Conservation (phyloP, 1,140 invertebrate species). For the Yoshiicerus persimilis region DNA sequence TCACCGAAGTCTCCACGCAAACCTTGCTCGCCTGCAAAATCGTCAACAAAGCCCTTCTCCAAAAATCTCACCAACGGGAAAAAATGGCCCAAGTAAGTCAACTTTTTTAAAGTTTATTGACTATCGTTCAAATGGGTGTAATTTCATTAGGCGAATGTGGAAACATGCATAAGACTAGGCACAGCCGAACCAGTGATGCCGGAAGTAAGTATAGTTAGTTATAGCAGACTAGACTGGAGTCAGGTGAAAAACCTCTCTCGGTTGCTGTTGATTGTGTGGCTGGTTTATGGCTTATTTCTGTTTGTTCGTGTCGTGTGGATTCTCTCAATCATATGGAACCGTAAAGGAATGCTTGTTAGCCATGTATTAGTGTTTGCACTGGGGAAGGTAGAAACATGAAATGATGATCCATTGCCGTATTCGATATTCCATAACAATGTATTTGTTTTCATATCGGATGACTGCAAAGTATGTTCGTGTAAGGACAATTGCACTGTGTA, state of each 20-base stretch:
- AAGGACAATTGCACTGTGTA: background rate
- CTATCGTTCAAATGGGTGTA: background rate
- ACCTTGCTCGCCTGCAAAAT: slow-evolving; percentile 72
- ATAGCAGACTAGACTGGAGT: background rate
- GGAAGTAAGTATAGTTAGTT: background rate
- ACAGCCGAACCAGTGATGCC: background rate
- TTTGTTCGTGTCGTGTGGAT: background rate
- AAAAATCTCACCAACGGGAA: slow-evolving; percentile 67
- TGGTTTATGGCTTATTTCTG: background rate
- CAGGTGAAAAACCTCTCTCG: background rate
- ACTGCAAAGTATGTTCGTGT: background rate
- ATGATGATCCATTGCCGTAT: background rate
- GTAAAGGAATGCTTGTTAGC: too few species aligned
- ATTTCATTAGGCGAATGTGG: background rate
- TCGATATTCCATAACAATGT: background rate
- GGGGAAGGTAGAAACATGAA: too few species aligned
- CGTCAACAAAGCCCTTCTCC: slow-evolving; percentile 67
- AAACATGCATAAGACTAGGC: too few species aligned
- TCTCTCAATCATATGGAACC: too few species aligned
- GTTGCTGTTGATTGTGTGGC: too few species aligned
- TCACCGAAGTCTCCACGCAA: slow-evolving; percentile 64
- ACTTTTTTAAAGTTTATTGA: slow-evolving; percentile 53
- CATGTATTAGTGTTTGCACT: too few species aligned
- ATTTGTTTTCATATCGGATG: background rate
- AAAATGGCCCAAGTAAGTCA: slow-evolving; percentile 59